Evolutionary conservation across 2,888 invertebrate species (phyloP), one percentile per base, ranked within the genome.

Genomic region (Eristalis tenax): DNA sequence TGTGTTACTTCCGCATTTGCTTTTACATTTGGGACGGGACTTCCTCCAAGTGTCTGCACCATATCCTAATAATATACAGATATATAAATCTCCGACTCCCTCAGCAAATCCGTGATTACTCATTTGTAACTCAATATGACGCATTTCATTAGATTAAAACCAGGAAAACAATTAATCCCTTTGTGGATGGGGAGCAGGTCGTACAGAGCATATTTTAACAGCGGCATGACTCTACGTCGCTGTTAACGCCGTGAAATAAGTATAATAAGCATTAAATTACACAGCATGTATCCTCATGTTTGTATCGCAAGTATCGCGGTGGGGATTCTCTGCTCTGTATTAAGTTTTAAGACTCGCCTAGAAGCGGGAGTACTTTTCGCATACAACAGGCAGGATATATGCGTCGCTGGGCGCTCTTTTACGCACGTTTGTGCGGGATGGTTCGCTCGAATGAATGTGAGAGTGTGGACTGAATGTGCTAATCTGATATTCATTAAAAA

Each of bases 41-140:
- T 18, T 74, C 38, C 22, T 18, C 22, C 57, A 59, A 59, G 26
- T n/a, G 70, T 56, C 57, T 40, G 22, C 50, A 64, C 50, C 69
- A 38, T 15, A 40, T 61, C 8, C n/a, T 18, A 43, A 23, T 32
- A n/a, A n/a, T n/a, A n/a, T n/a, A 28, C 28, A 56, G 59, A 18
- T 50, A 64, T 32, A 59, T 79, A 79, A 61, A 79, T 79, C 43
- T 59, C 57, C n/a, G 32, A 35, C 78, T 64, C 71, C 32, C 71
- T 23, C 22, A 32, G 70, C 56, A 79, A 79, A 79, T 73, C 71
- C 79, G 65, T 66, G 71, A 71, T 79, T 71, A 79, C 79, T 71
- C 79, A 79, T 79, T 79, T 79, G 79, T 79, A 79, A 79, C 79
- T 71, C 79, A 79, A 70, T 79, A 79, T 79, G 79, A 79, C 71